phyloP scores from a whole-genome alignment of 1,140 invertebrate species.

The Pomacea maculata region DNA sequence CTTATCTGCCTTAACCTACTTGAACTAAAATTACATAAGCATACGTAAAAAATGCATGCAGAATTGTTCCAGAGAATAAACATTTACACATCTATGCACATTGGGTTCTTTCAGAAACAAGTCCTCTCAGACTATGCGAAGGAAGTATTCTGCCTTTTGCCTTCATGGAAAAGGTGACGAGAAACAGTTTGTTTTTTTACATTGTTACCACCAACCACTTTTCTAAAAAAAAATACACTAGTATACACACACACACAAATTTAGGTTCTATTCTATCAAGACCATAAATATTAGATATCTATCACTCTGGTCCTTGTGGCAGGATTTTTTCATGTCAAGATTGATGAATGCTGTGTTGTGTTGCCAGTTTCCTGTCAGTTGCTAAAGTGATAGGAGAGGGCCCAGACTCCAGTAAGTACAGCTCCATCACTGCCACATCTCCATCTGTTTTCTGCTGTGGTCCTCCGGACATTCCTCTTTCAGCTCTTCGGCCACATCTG shows the following conservation, averaged over 20 bases:
- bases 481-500: neutral
- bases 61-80: neutral
- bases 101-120: constrained; percentile 26
- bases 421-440: neutral
- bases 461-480: constrained; percentile 14
- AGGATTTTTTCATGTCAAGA: neutral
- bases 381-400: constrained; percentile 15
- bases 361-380: constrained; percentile 16
- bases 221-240: too few relatives aligned
- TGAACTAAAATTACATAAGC: neutral
- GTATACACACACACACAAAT: neutral
- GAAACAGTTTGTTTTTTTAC: neutral
- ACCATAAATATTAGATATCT: neutral
- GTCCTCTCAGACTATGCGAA: constrained; percentile 30
- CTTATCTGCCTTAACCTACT: neutral
- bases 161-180: constrained; percentile 32
- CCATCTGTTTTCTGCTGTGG: constrained; percentile 2
- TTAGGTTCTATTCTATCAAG: neutral
- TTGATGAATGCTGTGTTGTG: neutral
- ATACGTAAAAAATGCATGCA: neutral
- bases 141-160: constrained; percentile 28
- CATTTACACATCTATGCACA: neutral
- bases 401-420: neutral
- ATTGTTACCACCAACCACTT: neutral
- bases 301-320: neutral